Percentiles rank a stretch among this genome's conserved stretches.
phyloP scores from a whole-genome alignment of 1,140 invertebrate species.

The Grapholita molesta region DNA sequence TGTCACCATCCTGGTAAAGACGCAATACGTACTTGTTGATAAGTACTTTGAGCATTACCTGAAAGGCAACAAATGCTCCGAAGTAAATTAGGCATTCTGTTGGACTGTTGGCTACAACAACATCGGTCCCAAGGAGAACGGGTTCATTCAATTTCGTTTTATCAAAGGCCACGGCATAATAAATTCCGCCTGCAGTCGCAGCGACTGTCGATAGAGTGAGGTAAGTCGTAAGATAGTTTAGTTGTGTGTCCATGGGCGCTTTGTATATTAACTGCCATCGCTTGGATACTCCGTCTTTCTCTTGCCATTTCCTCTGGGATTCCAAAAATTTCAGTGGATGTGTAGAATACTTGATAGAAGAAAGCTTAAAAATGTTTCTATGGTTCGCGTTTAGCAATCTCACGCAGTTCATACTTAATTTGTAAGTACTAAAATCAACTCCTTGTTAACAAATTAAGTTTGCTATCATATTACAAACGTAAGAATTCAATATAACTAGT shows the following conservation, averaged over 20 bases:
- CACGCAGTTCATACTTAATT: conserved; percentile 43
- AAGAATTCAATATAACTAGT: neutral
- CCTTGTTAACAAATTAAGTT: neutral
- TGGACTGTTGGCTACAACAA: conserved; percentile 59
- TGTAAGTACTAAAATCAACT: neutral
- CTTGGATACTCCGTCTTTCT: conserved; percentile 50
- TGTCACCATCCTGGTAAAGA: conserved; percentile 61
- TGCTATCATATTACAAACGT: neutral
- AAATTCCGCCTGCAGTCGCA: conserved; percentile 35
- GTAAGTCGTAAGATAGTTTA: conserved; percentile 53
- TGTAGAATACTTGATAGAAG: conserved; percentile 34
- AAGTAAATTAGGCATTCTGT: conserved; percentile 57
- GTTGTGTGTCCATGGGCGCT: conserved; percentile 55
- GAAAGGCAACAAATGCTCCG: conserved; percentile 52
- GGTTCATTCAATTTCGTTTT: conserved; percentile 44
- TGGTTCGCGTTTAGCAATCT: conserved; percentile 34
- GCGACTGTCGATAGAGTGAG: conserved; percentile 52
- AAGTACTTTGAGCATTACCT: conserved; percentile 54
- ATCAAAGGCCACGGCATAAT: conserved; percentile 55
- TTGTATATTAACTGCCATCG: conserved; percentile 66
- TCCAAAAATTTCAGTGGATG: conserved; percentile 59
- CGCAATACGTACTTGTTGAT: conserved; percentile 63
- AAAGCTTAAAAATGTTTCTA: conserved; percentile 33
- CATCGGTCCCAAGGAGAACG: conserved; percentile 49
- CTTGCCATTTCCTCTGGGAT: conserved; percentile 49